phyloP scores from a whole-genome alignment of 2,888 invertebrate species.

The Parasteatoda lunata region DNA sequence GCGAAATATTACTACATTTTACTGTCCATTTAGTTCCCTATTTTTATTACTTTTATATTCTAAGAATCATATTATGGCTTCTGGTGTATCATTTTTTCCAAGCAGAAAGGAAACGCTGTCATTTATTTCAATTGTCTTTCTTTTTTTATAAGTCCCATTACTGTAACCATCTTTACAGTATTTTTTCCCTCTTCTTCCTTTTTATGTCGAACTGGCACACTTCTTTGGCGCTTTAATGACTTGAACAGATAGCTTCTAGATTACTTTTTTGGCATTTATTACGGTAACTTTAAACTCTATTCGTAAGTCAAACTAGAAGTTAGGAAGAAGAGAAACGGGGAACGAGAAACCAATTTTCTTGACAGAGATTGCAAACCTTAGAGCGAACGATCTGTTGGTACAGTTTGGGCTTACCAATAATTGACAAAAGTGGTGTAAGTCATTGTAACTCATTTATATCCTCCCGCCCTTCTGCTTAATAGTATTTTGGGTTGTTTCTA shows the following conservation, averaged over 20 bases:
- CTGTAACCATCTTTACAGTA: constrained; percentile 14
- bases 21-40: no score
- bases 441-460: not conserved
- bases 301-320: constrained; percentile 37
- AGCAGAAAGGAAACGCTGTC: constrained; percentile 28
- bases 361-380: constrained; percentile 53
- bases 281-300: constrained; percentile 58
- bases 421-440: constrained; percentile 15
- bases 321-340: constrained; percentile 15
- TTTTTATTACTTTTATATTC: no score
- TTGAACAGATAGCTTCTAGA: constrained; percentile 62
- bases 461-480: no score
- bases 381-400: constrained; percentile 29
- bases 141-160: constrained; percentile 48
- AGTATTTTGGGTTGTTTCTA: no score
- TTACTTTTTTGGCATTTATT: constrained; percentile 63
- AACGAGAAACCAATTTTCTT: constrained; percentile 46
- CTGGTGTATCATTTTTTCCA: not conserved
- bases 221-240: constrained; percentile 50
- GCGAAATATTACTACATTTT: no score
- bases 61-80: no score
- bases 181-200: constrained; percentile 5
- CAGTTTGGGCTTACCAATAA: not conserved
- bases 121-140: constrained; percentile 48
- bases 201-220: constrained; percentile 24